Evolutionary conservation across 2,888 invertebrate genomes (phyloP), one percentile per base, ranked within the genome.

Genomic region (Hipparchia semele): DNA sequence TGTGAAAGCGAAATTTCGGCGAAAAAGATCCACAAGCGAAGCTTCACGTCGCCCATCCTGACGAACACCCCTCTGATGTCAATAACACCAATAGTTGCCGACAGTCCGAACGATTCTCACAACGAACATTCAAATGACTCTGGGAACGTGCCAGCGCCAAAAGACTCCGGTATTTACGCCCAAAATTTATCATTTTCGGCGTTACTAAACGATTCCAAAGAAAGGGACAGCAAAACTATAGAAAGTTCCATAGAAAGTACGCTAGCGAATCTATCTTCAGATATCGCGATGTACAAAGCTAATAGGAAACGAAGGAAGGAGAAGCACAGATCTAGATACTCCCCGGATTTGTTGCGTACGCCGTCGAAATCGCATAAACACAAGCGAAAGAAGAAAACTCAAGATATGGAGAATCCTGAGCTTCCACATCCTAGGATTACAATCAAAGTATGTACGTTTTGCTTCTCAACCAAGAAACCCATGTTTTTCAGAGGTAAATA

Each of bases 351-450:
- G 39, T 86, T 95, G 76, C 94, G 95, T 46, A 94, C 95, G 2
- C 95, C 96, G 2, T 95, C 95, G 1, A 97, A 96, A 82, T 96
- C 97, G 76, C 96, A 97, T 80, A 97, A 97, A 84, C 95, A 97
- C 59, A 97, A 97, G 83, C 95, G 97, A 76, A 97, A 97, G 94
- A 96, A 96, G 94, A 97, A 97, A 89, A 96, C 95, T 75, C 94
- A 96, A 74, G 96, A 96, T 81, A 88, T 95, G 75, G 93, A 94
- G 74, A 92, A 94, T 79, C 94, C 94, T 2, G 90, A 94, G 2
- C 82, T 84, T 68, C 95, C 95, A 45, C 96, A 96, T 87, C 96
- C 97, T 46, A 95, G 97, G 84, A 97, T 97, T 71, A 97, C 97
- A 74, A 97, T 97, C 68, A 97, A 97, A 94, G 96, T 96, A 88